A percentile compares a stretch with the other conserved stretches of the same genome.
These are phyloP conservation scores for Zeuzera pyrina DNA, from an alignment of 2,888 invertebrate genomes.

Conservation along the genomic window DNA sequence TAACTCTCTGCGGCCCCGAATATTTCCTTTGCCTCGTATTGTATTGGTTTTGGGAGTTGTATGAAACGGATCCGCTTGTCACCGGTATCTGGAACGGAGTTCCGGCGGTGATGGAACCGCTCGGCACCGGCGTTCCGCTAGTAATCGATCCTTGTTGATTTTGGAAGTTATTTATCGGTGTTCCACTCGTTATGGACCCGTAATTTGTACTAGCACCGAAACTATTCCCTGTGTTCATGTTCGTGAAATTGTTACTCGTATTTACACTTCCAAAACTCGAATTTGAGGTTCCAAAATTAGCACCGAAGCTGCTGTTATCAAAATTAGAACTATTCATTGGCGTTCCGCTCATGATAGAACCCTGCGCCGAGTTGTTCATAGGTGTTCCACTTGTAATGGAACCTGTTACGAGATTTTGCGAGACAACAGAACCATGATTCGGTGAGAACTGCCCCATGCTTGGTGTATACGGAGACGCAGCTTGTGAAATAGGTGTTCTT, in stretches of 20 bases:
- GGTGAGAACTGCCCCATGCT: constrained; percentile 23
- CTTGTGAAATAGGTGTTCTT: constrained; percentile 29
- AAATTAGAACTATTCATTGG: constrained; percentile 3
- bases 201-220: neutral
- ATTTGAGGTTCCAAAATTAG: neutral
- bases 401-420: constrained; percentile 13
- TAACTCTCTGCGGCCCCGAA: constrained; percentile 69
- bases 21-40: constrained; percentile 63
- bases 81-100: constrained; percentile 24
- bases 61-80: constrained; percentile 9
- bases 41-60: constrained; percentile 26
- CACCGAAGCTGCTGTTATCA: neutral
- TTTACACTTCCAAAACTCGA: neutral
- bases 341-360: constrained; percentile 10
- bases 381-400: constrained; percentile 19
- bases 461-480: constrained; percentile 27
- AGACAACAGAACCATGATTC: constrained; percentile 19
- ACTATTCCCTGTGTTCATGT: neutral
- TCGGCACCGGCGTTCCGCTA: constrained; percentile 5
- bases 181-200: constrained; percentile 16
- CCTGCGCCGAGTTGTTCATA: constrained; percentile 7
- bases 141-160: neutral
- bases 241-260: neutral
- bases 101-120: constrained; percentile 37
- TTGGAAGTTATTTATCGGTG: constrained; percentile 10